Evolutionary conservation across 2,888 invertebrate species (phyloP).

Genomic region (Caenorhabditis sp.): DNA sequence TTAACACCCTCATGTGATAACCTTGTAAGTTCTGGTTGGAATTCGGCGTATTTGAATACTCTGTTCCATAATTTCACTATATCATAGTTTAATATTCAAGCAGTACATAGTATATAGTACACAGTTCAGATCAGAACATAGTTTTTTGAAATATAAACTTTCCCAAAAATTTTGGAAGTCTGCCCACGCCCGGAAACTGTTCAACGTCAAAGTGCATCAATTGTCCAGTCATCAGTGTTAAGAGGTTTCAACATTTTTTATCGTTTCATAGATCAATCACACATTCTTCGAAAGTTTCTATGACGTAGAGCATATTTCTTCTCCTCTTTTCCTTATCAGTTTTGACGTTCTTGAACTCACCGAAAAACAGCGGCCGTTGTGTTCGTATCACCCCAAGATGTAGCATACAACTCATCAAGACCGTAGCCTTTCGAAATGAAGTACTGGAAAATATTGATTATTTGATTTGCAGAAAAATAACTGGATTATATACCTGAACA

Average conservation of each 20-base stretch:
- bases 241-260: background rate
- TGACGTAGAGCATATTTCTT: no score
- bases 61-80: no score
- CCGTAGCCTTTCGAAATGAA: constrained; percentile 47
- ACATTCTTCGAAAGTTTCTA: background rate
- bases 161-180: background rate
- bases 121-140: no score
- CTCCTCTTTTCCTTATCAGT: background rate
- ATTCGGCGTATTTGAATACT: no score
- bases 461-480: no score
- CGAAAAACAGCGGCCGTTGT: constrained; percentile 34
- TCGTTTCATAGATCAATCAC: background rate
- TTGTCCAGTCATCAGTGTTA: no score
- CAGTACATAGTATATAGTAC: no score
- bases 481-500: constrained; percentile 18
- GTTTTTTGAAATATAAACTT: no score
- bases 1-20: no score
- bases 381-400: constrained; percentile 54
- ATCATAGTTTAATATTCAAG: no score
- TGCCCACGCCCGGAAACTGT: background rate
- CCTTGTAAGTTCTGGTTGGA: no score
- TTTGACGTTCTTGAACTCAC: constrained; percentile 3
- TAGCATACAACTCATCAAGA: constrained; percentile 51
- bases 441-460: constrained; percentile 6
- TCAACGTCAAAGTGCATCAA: no score